A percentile compares a stretch with the other conserved stretches of the same genome.
Evolutionary conservation across 1,140 invertebrate genomes (phyloP).

Genomic region (Ectropis grisescens): DNA sequence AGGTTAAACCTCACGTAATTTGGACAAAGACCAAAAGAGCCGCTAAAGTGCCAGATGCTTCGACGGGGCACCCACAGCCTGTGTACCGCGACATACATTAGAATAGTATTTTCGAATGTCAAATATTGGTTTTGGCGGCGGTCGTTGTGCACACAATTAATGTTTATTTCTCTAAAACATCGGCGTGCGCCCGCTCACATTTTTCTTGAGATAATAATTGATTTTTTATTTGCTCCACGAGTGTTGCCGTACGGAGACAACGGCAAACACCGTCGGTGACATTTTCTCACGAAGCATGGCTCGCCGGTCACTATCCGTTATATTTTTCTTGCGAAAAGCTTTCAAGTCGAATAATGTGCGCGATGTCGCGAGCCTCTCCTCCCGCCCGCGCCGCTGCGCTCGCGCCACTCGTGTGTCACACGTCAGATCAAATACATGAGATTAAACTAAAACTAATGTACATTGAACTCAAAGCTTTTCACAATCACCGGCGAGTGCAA

Average conservation of each 20-base stretch:
- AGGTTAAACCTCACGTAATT: constrained; percentile 25
- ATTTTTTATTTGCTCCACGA: constrained; percentile 56
- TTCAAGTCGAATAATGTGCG: constrained; percentile 7
- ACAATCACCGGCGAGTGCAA: constrained; percentile 53
- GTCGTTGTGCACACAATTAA: constrained; percentile 59
- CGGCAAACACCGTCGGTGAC: constrained; percentile 29
- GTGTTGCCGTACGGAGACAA: constrained; percentile 40
- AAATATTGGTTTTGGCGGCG: constrained; percentile 64
- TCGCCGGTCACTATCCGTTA: constrained; percentile 12
- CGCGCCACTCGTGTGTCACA: constrained; percentile 42
- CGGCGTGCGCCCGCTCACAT: constrained; percentile 54
- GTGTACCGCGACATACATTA: constrained; percentile 62
- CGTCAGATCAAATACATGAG: constrained; percentile 47
- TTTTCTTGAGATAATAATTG: constrained; percentile 65
- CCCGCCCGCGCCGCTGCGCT: constrained; percentile 18
- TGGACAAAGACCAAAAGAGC: constrained; percentile 44
- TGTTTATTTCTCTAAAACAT: constrained; percentile 68
- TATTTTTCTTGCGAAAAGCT: constrained; percentile 20
- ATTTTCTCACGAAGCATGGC: constrained; percentile 42
- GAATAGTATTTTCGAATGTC: constrained; percentile 68
- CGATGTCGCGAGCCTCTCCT: constrained; percentile 10
- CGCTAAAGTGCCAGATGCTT: constrained; percentile 51
- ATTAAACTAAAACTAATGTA: constrained; percentile 61
- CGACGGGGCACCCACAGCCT: constrained; percentile 23
- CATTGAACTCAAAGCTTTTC: constrained; percentile 57